These are phyloP conservation scores for Bergia sp. DNA, from an alignment of 92 coral and sea anemone genomes.

Conservation along the genomic window DNA sequence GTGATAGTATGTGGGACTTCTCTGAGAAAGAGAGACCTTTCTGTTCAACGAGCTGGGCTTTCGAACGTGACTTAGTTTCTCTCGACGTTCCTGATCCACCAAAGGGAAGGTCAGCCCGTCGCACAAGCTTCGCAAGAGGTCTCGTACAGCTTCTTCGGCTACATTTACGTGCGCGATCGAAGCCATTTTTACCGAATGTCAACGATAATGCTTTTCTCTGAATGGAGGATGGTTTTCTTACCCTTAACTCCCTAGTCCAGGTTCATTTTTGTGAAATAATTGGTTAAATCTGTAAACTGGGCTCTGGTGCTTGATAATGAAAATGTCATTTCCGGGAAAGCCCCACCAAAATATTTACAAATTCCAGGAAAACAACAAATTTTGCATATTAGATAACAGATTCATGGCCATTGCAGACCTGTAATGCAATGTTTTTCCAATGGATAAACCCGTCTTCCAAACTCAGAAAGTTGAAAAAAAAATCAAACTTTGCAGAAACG, in stretches of 20 bases:
- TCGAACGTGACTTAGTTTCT: background rate
- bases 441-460: too few relatives aligned
- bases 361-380: background rate
- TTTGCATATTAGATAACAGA: too few relatives aligned
- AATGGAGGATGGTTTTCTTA: background rate
- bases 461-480: too few relatives aligned
- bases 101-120: background rate
- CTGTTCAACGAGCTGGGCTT: background rate
- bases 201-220: background rate
- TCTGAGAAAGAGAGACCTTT: background rate
- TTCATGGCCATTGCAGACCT: too few relatives aligned
- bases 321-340: background rate
- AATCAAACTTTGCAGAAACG: too few relatives aligned
- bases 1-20: constrained; percentile 24
- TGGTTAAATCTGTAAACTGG: background rate
- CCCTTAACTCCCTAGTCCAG: background rate
- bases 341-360: background rate
- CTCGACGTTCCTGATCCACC: background rate
- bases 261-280: background rate
- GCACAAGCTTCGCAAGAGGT: constrained; percentile 11
- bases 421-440: too few relatives aligned
- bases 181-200: background rate
- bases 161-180: background rate
- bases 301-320: background rate
- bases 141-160: background rate